Conservation (phyloP, 2,797 vertebrate species). For the Potorous gilbertii region DNA sequence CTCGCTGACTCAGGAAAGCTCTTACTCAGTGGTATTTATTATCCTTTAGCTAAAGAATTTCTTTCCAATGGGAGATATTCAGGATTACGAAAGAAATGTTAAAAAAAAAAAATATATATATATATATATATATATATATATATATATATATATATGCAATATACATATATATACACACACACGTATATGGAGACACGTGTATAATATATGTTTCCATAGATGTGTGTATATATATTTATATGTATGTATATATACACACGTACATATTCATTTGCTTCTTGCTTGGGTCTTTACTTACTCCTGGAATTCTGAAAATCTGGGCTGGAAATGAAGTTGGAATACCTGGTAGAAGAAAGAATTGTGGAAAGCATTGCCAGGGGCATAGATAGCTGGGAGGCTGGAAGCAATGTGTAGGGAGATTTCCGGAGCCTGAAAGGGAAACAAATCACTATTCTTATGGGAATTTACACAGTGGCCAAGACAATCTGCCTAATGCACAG, state of each 20-base stretch:
- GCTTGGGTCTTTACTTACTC: background rate
- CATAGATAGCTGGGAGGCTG: constrained; percentile 86
- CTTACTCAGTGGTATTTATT: constrained; percentile 36
- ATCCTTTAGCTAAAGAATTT: constrained; percentile 60
- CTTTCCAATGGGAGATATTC: constrained; percentile 21
- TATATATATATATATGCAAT: background rate
- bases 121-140: too few species aligned
- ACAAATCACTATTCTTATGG: background rate
- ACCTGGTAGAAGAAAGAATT: constrained; percentile 94
- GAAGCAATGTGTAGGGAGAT: constrained; percentile 88
- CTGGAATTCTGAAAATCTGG: background rate
- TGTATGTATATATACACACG: background rate
- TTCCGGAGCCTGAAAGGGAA: constrained; percentile 85
- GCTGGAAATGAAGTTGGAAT: constrained; percentile 24
- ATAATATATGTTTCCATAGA: background rate
- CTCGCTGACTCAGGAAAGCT: constrained; percentile 59
- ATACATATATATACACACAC: background rate
- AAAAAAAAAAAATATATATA: background rate
- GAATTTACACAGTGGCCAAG: background rate
- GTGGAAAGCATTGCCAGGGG: constrained; percentile 88
- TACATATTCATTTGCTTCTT: background rate
- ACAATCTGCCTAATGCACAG: background rate
- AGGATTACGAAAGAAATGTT: constrained; percentile 13
- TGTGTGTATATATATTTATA: background rate
- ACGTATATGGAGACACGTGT: background rate